These are phyloP conservation scores for Myripristis jacobus DNA, from an alignment of 2,797 vertebrate species.

Conservation along the genomic window DNA sequence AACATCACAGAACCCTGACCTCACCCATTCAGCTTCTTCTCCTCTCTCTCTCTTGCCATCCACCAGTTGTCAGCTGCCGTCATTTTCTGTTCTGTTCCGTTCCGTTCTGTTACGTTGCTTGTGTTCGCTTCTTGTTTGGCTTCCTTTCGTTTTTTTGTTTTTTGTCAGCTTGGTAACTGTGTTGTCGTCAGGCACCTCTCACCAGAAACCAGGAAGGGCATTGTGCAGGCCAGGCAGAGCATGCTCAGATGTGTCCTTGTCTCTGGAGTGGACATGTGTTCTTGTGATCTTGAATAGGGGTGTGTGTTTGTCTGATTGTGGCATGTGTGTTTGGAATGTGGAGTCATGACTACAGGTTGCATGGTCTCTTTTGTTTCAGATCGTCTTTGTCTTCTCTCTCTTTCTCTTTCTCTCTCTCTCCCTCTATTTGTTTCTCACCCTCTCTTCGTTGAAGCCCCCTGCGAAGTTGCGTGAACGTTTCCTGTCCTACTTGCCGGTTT, in stretches of 20 bases:
- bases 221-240: conserved; percentile 77
- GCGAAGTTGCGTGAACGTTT: conserved; percentile 83
- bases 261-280: conserved; percentile 70
- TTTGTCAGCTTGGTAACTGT: conserved; percentile 58
- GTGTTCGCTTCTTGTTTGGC: conserved; percentile 52
- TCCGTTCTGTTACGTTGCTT: conserved; percentile 62
- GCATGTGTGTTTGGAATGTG: conserved; percentile 81
- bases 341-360: conserved; percentile 82
- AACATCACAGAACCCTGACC: conserved; percentile 3
- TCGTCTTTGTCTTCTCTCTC: conserved; percentile 81
- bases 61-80: conserved; percentile 10
- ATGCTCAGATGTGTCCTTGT: conserved; percentile 78
- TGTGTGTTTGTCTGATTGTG: conserved; percentile 74
- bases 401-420: conserved; percentile 80
- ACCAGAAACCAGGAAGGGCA: conserved; percentile 64
- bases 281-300: conserved; percentile 74
- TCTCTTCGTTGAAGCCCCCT: conserved; percentile 83
- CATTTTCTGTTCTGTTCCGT: conserved; percentile 14
- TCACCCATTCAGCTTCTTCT: conserved; percentile 40
- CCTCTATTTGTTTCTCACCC: conserved; percentile 82
- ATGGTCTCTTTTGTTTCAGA: conserved; percentile 83
- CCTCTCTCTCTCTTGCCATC: conserved; percentile 4
- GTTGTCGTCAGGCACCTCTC: conserved; percentile 66
- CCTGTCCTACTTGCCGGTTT: conserved; percentile 80
- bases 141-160: conserved; percentile 23